Evolutionary conservation across 2,797 vertebrate species (phyloP).

Genomic region (Chelidonichthys spinosus): DNA sequence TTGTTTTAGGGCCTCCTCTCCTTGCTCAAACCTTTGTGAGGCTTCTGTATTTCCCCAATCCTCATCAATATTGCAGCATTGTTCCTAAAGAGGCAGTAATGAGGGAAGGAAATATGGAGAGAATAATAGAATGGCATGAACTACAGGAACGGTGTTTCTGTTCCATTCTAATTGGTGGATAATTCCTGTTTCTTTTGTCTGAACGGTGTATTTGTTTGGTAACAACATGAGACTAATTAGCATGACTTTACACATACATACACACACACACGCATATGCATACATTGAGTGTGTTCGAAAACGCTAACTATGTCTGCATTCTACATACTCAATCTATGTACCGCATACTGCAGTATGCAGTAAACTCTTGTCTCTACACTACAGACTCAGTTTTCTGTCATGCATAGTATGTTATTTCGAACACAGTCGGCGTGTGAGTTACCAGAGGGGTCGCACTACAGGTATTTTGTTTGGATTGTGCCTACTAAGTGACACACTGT

Average conservation of each 20-base stretch:
- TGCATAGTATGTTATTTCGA: rapidly evolving
- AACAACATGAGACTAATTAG: conserved; percentile 2
- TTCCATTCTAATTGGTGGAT: conserved; percentile 13
- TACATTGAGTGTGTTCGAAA: not conserved
- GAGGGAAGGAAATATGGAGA: conserved; percentile 37
- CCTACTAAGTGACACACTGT: not conserved
- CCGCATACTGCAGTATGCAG: not conserved
- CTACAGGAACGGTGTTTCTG: conserved; percentile 11
- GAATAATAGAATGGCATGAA: conserved; percentile 27
- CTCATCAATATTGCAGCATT: conserved; percentile 69
- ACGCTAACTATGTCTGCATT: not conserved
- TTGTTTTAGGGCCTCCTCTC: conserved; percentile 38
- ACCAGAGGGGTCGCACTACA: not conserved
- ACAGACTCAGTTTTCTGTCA: not conserved
- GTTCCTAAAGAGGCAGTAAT: conserved; percentile 68
- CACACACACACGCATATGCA: not conserved
- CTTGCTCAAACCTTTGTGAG: conserved; percentile 43
- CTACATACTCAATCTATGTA: not conserved
- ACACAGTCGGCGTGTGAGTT: not conserved
- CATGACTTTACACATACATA: not conserved
- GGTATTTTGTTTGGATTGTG: conserved; percentile 20
- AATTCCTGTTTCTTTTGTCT: conserved; percentile 18
- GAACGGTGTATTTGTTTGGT: conserved; percentile 6
- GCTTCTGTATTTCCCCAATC: conserved; percentile 51
- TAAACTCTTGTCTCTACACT: not conserved